Evolutionary conservation across 2,797 vertebrate genomes (phyloP), one percentile per base, ranked within the genome.

Genomic region (Gambelia wislizenii): DNA sequence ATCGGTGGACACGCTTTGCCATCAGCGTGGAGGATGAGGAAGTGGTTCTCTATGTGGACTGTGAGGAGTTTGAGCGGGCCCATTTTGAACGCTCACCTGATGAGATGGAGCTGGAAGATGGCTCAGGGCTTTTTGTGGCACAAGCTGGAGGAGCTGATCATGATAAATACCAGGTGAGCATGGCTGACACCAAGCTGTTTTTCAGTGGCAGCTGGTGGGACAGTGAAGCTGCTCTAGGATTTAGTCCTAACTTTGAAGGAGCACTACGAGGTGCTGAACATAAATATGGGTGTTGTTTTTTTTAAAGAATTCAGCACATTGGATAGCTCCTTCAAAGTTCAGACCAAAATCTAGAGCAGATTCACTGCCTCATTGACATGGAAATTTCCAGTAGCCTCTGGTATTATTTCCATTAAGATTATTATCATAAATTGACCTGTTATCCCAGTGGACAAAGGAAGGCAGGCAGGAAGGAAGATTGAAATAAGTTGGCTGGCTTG

Each of bases 91-190:
- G 98, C 20, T 98, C 98, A 0, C 97, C 97, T 0, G 97, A 97
- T 36, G 96, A 97, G 90, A 97, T 99, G 98, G 98, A 98, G 88
- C 96, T 99, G 92, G 98, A 98, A 69, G 90, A 94, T 0, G 98
- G 98, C 0, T 97, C 99, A 0, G 98, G 98, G 39, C 94, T 99
- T 90, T 99, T 99, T 20, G 98, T 99, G 44, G 99, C 98, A 2
- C 98, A 99, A 89, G 98, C 98, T 2, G 98, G 99, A 95, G 98
- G 97, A 3, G 98, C 98, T 0, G 98, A 99, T 87, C 95, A 97
- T 0, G 97, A 98, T 76, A 98, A 98, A 91, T 99, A 99, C 88
- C 95, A 98, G 98, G 99, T 99, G 96, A 82, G 84, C n/a, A 69
- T 56, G 47, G 36, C 49, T 67, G 18, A 54, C 49, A 7, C 14